Percentiles rank a stretch among this genome's conserved stretches.
Evolutionary conservation across 2,113 vertebrate genomes (phyloP).

Genomic region (Neogale vison): DNA sequence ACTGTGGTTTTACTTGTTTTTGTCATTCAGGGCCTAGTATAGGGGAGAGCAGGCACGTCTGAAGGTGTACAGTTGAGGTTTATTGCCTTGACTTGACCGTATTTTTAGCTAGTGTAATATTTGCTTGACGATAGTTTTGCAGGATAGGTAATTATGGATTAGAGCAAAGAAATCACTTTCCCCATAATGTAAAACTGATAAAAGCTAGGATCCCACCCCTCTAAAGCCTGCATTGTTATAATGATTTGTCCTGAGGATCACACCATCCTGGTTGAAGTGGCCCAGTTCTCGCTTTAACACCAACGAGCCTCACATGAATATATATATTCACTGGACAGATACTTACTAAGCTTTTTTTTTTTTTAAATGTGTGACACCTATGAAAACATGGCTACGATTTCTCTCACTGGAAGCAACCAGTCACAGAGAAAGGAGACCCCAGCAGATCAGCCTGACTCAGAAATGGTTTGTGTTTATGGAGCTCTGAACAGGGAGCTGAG

Average conservation of each 20-base stretch:
- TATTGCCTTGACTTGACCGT: neutral
- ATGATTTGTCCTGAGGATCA: neutral
- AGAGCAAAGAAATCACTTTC: neutral
- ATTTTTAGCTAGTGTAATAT: conserved; percentile 1
- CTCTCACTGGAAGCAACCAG: neutral
- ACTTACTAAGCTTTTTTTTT: neutral
- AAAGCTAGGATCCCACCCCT: neutral
- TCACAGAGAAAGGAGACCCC: neutral
- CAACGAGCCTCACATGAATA: neutral
- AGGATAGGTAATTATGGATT: neutral
- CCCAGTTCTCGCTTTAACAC: neutral
- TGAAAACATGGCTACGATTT: neutral
- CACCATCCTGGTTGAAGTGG: neutral
- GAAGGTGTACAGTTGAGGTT: neutral
- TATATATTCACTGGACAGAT: neutral
- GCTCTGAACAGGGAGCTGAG: neutral
- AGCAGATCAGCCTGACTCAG: neutral
- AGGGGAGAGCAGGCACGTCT: neutral
- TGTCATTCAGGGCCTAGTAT: neutral
- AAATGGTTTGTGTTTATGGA: neutral
- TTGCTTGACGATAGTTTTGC: neutral
- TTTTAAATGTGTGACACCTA: neutral
- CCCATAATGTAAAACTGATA: neutral
- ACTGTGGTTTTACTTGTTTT: neutral
- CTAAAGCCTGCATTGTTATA: neutral